Evolutionary conservation across 2,888 invertebrate genomes (phyloP).

Genomic region (Baronia brevicornis): DNA sequence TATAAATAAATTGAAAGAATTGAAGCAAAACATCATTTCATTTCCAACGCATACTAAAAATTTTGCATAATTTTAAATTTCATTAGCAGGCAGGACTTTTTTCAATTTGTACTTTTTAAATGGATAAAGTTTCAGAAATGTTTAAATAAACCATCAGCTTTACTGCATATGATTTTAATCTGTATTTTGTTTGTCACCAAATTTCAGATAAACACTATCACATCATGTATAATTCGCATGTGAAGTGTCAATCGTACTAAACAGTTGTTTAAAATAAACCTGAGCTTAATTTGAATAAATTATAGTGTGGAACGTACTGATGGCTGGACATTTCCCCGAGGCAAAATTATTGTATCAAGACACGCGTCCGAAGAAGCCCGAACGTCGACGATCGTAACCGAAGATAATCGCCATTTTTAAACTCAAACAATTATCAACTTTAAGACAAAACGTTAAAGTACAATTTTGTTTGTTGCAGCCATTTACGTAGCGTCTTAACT

Average conservation of each 20-base stretch:
- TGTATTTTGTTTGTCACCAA: constrained; percentile 4
- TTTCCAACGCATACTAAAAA: not conserved
- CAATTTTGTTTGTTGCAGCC: not conserved
- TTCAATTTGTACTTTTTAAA: no score
- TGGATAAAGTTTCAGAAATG: constrained; percentile 2
- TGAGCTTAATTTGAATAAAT: constrained; percentile 29
- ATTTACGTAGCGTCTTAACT: constrained; percentile 1
- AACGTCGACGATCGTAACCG: constrained; percentile 38
- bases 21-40: not conserved
- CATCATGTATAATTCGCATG: constrained; percentile 33
- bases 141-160: constrained; percentile 1
- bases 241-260: constrained; percentile 29
- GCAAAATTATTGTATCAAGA: constrained; percentile 26
- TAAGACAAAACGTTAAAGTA: not conserved
- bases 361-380: constrained; percentile 52
- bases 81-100: no score
- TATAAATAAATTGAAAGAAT: constrained; percentile 2
- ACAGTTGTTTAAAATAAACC: constrained; percentile 35
- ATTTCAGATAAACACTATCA: constrained; percentile 7
- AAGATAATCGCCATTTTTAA: constrained; percentile 38
- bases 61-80: no score
- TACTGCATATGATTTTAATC: constrained; percentile 1
- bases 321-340: constrained; percentile 33
- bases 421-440: constrained; percentile 19
- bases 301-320: constrained; percentile 3